phyloP scores from a whole-genome alignment of 2,888 invertebrate species.

The Stegana nigrithorax region DNA sequence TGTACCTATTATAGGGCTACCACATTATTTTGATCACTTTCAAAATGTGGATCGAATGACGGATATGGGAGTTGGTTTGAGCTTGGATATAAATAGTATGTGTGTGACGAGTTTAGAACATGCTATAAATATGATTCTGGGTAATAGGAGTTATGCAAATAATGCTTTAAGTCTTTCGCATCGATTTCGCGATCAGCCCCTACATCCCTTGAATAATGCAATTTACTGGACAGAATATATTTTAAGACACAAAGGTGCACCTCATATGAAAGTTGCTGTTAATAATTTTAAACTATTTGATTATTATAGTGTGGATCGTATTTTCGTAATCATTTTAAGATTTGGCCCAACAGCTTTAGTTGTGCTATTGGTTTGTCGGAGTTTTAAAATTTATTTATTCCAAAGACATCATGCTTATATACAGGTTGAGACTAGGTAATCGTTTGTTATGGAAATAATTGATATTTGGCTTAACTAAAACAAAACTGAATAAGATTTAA shows the following conservation, averaged over 20 bases:
- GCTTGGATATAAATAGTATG: constrained; percentile 59
- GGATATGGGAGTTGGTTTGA: constrained; percentile 61
- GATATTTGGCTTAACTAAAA: no score
- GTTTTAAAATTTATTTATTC: no score
- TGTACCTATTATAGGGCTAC: constrained; percentile 69
- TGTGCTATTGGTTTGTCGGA: constrained; percentile 14
- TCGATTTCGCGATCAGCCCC: constrained; percentile 57
- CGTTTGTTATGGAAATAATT: no score
- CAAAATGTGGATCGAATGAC: constrained; percentile 68
- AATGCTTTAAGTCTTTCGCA: constrained; percentile 42
- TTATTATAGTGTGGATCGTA: constrained; percentile 48
- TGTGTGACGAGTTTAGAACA: constrained; percentile 50
- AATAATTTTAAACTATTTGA: constrained; percentile 47
- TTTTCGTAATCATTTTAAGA: constrained; percentile 29
- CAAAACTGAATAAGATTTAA: no score
- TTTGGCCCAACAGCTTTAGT: constrained; percentile 29
- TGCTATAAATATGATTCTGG: constrained; percentile 38
- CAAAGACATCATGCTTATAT: no score
- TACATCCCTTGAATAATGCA: constrained; percentile 50
- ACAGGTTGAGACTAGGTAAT: no score
- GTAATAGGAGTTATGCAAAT: constrained; percentile 33
- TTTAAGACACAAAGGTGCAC: constrained; percentile 50
- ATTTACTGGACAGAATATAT: constrained; percentile 63
- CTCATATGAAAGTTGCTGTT: constrained; percentile 46
- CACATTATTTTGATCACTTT: constrained; percentile 70